phyloP scores from a whole-genome alignment of 2,888 invertebrate species.

The Sturmia bella region DNA sequence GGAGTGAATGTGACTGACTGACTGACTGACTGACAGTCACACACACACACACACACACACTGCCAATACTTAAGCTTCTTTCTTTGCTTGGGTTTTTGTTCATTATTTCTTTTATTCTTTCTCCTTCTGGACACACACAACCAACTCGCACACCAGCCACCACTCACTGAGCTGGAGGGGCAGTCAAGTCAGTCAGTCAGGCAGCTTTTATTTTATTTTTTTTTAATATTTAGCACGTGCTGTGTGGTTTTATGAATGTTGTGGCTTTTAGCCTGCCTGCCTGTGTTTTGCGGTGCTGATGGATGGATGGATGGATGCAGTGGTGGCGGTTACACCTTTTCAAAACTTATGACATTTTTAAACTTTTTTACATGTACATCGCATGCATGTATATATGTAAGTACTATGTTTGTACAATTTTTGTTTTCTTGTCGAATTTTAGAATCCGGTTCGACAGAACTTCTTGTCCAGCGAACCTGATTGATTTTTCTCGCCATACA shows the following conservation, averaged over 20 bases:
- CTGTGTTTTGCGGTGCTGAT: slow-evolving; percentile 52
- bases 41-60: slow-evolving; percentile 16
- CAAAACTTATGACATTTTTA: slow-evolving; percentile 60
- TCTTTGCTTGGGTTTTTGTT: neutral
- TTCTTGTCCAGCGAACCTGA: too few relatives aligned
- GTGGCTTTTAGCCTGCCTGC: slow-evolving; percentile 56
- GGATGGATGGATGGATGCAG: slow-evolving; percentile 35
- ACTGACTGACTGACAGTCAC: slow-evolving; percentile 6
- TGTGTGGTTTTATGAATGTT: slow-evolving; percentile 62
- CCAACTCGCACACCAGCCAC: neutral
- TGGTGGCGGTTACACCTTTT: slow-evolving; percentile 61
- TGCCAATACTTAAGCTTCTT: slow-evolving; percentile 29
- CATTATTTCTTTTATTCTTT: neutral
- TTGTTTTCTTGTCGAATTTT: too few relatives aligned
- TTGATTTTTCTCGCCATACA: too few relatives aligned
- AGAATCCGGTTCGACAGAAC: too few relatives aligned
- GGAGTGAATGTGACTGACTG: neutral
- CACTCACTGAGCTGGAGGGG: neutral
- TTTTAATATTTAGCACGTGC: slow-evolving; percentile 57
- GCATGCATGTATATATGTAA: too few relatives aligned
- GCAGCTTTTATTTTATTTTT: slow-evolving; percentile 11
- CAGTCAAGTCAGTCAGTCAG: neutral
- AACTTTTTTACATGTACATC: slow-evolving; percentile 22
- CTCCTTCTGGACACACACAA: slow-evolving; percentile 40
- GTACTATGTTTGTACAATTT: too few relatives aligned